Conservation (phyloP, 2,888 invertebrate species). For the Scaptodrosophila latifasciaeformis region DNA sequence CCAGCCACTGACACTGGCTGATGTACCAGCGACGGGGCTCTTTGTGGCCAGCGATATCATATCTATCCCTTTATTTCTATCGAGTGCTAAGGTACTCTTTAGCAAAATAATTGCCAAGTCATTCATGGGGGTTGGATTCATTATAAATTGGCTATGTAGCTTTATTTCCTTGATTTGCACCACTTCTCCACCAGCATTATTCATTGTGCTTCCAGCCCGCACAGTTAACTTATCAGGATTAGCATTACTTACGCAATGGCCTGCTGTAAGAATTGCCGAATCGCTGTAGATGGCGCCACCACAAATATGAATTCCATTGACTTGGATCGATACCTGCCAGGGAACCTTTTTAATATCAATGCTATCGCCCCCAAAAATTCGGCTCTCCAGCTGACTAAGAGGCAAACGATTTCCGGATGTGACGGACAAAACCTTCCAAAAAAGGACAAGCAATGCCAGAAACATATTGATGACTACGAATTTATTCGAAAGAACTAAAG, state of each 20-base stretch:
- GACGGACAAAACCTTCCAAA: no score
- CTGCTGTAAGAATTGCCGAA: conserved; percentile 76
- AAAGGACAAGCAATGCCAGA: no score
- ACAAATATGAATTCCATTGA: conserved; percentile 75
- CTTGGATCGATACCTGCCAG: conserved; percentile 33
- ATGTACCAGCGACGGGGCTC: conserved; percentile 15
- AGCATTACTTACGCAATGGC: conserved; percentile 40
- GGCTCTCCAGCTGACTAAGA: no score
- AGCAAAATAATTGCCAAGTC: conserved; percentile 77
- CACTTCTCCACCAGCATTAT: conserved; percentile 31
- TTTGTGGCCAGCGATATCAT: conserved; percentile 17
- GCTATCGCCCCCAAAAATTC: conserved; percentile 42
- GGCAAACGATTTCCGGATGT: no score
- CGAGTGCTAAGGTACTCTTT: no score
- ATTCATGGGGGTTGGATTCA: conserved; percentile 52
- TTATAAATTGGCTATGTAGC: conserved; percentile 8
- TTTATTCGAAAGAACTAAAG: no score
- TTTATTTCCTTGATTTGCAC: background rate
- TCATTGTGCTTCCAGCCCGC: conserved; percentile 76
- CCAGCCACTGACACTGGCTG: conserved; percentile 41
- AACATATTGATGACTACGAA: no score
- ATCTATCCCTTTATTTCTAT: no score
- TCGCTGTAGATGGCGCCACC: conserved; percentile 76
- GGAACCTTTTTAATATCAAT: conserved; percentile 37
- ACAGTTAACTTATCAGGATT: conserved; percentile 44